Evolutionary conservation across 2,888 invertebrate genomes (phyloP).

Genomic region (Nebria brevicollis): DNA sequence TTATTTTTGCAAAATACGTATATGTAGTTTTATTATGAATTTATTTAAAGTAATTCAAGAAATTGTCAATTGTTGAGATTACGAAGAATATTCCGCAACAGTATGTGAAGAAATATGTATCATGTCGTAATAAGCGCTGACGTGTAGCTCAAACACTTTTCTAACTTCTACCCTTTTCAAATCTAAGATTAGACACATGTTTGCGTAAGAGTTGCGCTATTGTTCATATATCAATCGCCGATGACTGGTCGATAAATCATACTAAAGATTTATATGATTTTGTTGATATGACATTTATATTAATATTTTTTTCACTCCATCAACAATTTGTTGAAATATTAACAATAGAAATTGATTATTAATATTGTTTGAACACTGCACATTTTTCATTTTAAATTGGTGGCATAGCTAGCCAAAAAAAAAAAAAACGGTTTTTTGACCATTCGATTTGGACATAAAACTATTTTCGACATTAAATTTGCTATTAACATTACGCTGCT

Average conservation of each 20-base stretch:
- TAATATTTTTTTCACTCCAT: not conserved
- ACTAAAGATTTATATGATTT: not conserved
- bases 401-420: not conserved
- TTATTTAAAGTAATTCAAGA: no score
- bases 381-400: no score
- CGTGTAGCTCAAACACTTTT: not conserved
- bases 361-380: no score
- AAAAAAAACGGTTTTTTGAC: not conserved
- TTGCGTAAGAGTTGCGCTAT: not conserved
- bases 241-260: constrained; percentile 1
- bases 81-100: no score
- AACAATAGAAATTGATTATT: no score
- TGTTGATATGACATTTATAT: not conserved
- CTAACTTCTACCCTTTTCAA: not conserved
- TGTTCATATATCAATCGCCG: not conserved
- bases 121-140: not conserved
- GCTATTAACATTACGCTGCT: not conserved
- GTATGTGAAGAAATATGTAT: not conserved
- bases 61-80: no score
- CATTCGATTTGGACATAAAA: not conserved
- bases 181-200: not conserved
- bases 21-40: no score
- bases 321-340: not conserved
- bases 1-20: no score
- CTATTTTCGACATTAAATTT: not conserved